Evolutionary conservation across 2,113 vertebrate genomes (phyloP).

Genomic region (Microcebus ravelobensis): DNA sequence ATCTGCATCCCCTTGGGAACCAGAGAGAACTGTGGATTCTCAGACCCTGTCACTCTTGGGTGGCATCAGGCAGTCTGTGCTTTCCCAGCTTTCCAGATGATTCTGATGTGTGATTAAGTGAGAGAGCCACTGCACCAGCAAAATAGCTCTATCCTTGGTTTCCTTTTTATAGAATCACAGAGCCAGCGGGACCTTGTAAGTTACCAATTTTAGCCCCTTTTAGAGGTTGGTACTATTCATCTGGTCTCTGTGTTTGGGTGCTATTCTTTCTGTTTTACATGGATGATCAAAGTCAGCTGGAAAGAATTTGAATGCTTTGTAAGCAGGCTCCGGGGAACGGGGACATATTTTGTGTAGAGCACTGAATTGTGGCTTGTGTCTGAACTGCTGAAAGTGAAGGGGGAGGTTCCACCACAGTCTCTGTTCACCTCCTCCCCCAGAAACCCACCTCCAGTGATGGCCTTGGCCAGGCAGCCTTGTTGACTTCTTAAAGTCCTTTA

Average conservation of each 20-base stretch:
- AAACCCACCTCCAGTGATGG: background rate
- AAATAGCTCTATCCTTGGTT: background rate
- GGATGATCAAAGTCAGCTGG: background rate
- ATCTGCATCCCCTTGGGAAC: background rate
- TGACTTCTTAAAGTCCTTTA: background rate
- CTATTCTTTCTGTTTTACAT: background rate
- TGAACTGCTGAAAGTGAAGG: background rate
- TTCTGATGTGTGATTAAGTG: background rate
- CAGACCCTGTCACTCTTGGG: background rate
- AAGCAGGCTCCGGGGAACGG: background rate
- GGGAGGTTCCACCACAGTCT: background rate
- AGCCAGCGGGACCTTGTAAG: background rate
- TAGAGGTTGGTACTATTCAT: background rate
- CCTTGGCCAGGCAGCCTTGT: background rate
- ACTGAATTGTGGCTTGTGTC: background rate
- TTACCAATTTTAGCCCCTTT: background rate
- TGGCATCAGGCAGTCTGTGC: background rate
- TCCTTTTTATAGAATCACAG: background rate
- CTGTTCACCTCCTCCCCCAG: background rate
- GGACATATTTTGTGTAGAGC: background rate
- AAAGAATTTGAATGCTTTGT: background rate
- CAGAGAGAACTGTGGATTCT: background rate
- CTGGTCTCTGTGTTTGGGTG: background rate
- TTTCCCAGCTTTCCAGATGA: background rate
- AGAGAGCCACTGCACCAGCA: background rate